Base-by-base conservation (phyloP, 2,888 invertebrate genomes). In the Scaptomyza cyrtandrae region DNA sequence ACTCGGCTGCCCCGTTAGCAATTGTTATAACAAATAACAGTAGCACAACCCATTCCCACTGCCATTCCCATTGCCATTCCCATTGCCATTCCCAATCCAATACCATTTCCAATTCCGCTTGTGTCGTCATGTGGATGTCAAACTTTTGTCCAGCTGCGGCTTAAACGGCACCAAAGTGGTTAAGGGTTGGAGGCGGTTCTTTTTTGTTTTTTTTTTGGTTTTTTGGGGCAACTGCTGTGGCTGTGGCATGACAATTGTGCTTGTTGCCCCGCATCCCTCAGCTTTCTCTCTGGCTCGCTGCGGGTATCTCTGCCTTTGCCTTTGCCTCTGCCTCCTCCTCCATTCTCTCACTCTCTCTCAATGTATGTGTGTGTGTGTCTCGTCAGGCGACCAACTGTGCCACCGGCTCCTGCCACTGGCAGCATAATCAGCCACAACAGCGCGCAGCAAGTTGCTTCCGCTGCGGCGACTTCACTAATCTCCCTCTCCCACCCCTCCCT, bases 341-440 rank as follows among this genome's bases (percentile, higher is more conserved):
- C 24, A 0, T 27, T 52, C 44, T 13, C 16, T 6, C n/a, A 14
- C 27, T 27, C 5, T 31, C 44, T 29, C 27, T 35, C 3, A 6
- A 3, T 39, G 11, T 37, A 48, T 54, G 41, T 46, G 29, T 39
- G 11, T 37, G 44, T 54, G 41, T 46, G 29, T 13, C 14, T 77
- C 80, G 68, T 68, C 63, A 74, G 64, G 48, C 41, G 33, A 49
- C 76, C 54, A 44, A 49, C 57, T 52, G 55, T 68, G 75, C 65
- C 75, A 54, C 45, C 61, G 49, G 49, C 76, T 57, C 64, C 69
- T 76, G 84, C 74, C 69, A 75, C 78, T 89, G 82, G 90, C 89
- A 89, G 89, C 90, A 85, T 90, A 90, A 90, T 90, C 90, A 90
- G 90, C 89, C 89, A 86, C 88, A 88, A 90, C 88, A 87, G 80